Conservation (phyloP, 2,888 invertebrate genomes). For the Chelonus formosanus region DNA sequence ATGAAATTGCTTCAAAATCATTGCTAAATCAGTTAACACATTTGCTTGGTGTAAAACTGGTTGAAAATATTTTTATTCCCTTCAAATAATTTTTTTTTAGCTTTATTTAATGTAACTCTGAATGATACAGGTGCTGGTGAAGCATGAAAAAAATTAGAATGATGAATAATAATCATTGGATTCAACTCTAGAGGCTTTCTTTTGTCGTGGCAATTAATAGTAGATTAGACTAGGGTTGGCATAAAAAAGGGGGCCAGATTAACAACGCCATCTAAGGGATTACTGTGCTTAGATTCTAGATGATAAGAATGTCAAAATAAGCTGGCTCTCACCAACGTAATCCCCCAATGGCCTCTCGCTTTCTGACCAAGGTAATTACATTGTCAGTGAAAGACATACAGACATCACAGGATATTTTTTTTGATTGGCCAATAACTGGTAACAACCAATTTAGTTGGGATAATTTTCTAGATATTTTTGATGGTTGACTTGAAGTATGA, state of each 20-base stretch:
- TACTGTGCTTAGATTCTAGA: conserved; percentile 60
- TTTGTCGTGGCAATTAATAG: conserved; percentile 64
- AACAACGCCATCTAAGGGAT: conserved; percentile 62
- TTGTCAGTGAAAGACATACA: conserved; percentile 47
- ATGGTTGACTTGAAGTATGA: too few relatives aligned
- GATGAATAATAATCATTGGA: too few relatives aligned
- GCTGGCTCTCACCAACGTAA: conserved; percentile 54
- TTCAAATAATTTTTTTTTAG: too few relatives aligned
- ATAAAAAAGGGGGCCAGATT: conserved; percentile 42
- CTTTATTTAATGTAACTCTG: too few relatives aligned
- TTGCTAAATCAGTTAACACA: too few relatives aligned
- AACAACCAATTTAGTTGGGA: neutral
- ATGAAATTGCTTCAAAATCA: too few relatives aligned
- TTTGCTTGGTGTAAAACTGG: too few relatives aligned
- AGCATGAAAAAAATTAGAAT: too few relatives aligned
- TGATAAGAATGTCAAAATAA: conserved; percentile 65
- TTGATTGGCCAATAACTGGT: conserved; percentile 2
- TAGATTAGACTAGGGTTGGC: conserved; percentile 54
- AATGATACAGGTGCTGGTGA: too few relatives aligned
- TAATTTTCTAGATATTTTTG: neutral
- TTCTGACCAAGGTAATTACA: conserved; percentile 60
- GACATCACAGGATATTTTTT: conserved; percentile 11
- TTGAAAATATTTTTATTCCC: too few relatives aligned
- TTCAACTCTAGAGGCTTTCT: conserved; percentile 47
- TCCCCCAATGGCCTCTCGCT: conserved; percentile 44